Conservation (phyloP, 1,140 invertebrate species). For the Popillia japonica region DNA sequence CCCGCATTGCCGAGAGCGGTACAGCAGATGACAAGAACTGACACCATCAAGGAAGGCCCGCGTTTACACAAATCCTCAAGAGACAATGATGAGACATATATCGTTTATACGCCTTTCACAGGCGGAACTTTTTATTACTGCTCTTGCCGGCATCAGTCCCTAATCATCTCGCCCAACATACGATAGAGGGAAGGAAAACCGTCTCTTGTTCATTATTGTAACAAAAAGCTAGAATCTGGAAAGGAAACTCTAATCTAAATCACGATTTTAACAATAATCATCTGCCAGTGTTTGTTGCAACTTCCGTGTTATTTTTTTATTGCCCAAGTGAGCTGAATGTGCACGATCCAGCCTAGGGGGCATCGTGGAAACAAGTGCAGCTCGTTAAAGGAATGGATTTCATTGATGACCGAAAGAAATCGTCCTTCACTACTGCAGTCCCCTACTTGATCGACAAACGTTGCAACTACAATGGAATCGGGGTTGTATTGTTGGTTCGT, state of each 20-base stretch:
- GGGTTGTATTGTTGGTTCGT: too few species aligned
- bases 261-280: too few species aligned
- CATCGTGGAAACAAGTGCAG: constrained; percentile 20
- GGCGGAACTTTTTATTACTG: constrained; percentile 9
- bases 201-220: too few species aligned
- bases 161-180: neutral
- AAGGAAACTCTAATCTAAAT: too few species aligned
- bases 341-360: neutral
- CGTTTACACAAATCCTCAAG: constrained; percentile 28
- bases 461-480: too few species aligned
- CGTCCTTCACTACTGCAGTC: too few species aligned
- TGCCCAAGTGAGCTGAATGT: neutral
- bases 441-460: too few species aligned
- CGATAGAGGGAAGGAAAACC: neutral
- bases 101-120: constrained; percentile 24
- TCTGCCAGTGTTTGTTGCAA: neutral
- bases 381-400: constrained; percentile 34
- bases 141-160: constrained; percentile 3
- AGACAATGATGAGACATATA: constrained; percentile 31
- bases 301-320: neutral
- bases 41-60: constrained; percentile 31
- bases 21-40: constrained; percentile 27
- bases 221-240: too few species aligned
- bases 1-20: constrained; percentile 7
- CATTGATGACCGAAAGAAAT: neutral